Conservation (phyloP, 2,888 invertebrate genomes). For the Molorchus minor region DNA sequence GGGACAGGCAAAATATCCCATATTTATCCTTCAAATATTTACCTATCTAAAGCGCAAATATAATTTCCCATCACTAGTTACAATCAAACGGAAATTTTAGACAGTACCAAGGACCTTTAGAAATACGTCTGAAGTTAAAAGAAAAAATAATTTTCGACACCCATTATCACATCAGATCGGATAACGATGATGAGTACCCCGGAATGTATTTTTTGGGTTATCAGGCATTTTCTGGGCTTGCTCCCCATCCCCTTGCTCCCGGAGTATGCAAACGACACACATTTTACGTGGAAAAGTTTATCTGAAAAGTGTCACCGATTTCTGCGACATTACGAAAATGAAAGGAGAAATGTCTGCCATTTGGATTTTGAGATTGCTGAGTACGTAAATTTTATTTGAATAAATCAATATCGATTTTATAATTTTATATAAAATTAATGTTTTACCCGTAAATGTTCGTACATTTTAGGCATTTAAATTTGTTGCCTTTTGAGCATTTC, state of each 20-base stretch:
- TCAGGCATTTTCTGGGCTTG: constrained; percentile 48
- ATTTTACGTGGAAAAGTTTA: constrained; percentile 41
- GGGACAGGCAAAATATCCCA: too few species aligned
- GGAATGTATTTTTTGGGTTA: constrained; percentile 46
- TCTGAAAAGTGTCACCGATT: constrained; percentile 38
- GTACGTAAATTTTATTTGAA: constrained; percentile 28
- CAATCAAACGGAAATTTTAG: too few species aligned
- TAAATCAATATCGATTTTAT: too few species aligned
- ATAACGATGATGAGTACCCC: constrained; percentile 23
- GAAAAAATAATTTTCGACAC: constrained; percentile 37
- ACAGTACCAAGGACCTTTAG: constrained; percentile 29
- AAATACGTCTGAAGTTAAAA: constrained; percentile 41
- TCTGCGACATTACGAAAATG: constrained; percentile 27
- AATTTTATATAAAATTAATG: too few species aligned
- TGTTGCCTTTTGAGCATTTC: constrained; percentile 41
- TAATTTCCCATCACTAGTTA: too few species aligned
- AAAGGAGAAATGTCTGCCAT: constrained; percentile 10
- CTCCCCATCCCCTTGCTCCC: constrained; percentile 48
- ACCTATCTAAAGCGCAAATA: too few species aligned
- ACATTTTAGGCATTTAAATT: constrained; percentile 40
- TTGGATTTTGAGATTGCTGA: constrained; percentile 40
- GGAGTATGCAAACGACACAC: constrained; percentile 32
- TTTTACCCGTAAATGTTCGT: too few species aligned
- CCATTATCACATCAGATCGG: constrained; percentile 20
- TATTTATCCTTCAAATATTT: too few species aligned